Conservation (phyloP, 2,113 vertebrate species). For the Centropus bengalensis region DNA sequence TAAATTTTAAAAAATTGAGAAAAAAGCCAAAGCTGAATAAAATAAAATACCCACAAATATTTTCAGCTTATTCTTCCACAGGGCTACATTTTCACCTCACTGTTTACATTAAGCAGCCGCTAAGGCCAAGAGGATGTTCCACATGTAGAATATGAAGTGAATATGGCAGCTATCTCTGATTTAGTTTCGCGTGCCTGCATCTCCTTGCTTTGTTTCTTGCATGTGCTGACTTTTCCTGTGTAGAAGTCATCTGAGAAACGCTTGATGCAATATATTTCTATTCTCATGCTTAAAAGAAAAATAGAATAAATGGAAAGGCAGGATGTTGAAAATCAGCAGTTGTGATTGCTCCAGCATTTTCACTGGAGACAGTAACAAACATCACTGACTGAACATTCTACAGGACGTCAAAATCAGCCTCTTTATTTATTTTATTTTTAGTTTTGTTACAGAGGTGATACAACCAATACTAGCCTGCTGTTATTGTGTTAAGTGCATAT, state of each 20-base stretch:
- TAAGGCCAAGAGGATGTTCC: neutral
- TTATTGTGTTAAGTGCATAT: neutral
- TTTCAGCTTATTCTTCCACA: neutral
- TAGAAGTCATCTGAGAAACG: conserved; percentile 2
- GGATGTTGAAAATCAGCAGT: conserved; percentile 11
- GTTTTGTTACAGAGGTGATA: neutral
- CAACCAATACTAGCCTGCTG: neutral
- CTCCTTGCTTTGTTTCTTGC: conserved; percentile 15
- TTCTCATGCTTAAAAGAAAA: conserved; percentile 9
- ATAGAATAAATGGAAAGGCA: neutral
- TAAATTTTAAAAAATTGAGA: no score
- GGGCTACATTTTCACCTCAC: neutral
- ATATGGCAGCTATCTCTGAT: neutral
- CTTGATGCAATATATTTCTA: neutral
- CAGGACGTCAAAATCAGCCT: neutral
- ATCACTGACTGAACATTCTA: neutral
- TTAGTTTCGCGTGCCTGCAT: neutral
- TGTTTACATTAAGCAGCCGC: neutral
- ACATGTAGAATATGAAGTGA: neutral
- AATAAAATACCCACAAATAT: neutral
- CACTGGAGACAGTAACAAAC: neutral
- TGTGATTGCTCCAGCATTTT: neutral
- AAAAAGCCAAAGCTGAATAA: no score
- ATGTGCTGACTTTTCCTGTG: conserved; percentile 2
- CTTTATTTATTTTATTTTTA: neutral